Base-by-base conservation (phyloP, 2,888 invertebrate species). In the Apotomis capreana region DNA sequence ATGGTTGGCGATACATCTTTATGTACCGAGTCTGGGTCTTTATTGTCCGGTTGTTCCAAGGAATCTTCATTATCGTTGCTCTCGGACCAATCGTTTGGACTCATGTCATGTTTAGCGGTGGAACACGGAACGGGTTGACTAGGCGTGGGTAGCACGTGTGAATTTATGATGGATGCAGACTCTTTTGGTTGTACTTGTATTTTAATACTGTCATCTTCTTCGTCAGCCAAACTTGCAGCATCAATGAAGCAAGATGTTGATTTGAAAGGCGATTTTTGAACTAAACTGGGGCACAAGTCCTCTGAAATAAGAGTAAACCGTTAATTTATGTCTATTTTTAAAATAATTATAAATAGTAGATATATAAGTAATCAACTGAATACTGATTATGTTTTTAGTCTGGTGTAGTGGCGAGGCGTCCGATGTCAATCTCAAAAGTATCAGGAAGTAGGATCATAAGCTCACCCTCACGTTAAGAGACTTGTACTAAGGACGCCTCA, bases 141-240 rank as follows among this genome's bases (percentile, higher is more conserved):
- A 36, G 87, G 83, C 15, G 78, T 76, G 10, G 85, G 83, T 68
- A 85, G 74, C 60, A 76, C 73, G 26, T 82, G 80, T 36, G 77
- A 75, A 64, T 78, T 74, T 60, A 70, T 55, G 8, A 73, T 74
- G 65, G 71, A 54, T 4, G 51, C 44, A 52, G 65, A 37, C 64
- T 79, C 76, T 51, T 72, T 80, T 13, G 63, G 60, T 64, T 76
- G 74, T 40, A 40, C 69, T 64, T 78, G 75, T 70, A 79, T 71
- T 72, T 79, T 75, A 5, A 83, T 83, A 10, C 84, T 78, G 13
- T 86, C 81, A 77, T 95, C 95, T 72, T 94, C 94, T 82, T 97
- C 96, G 84, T 97, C 97, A 36, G 94, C 94, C 75, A 97, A 89
- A 82, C 95, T 95, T 6, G 97, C 95, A 13, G 96, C 97, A 84